phyloP scores from a whole-genome alignment of 1,140 invertebrate species.

The Pararge aegeria region DNA sequence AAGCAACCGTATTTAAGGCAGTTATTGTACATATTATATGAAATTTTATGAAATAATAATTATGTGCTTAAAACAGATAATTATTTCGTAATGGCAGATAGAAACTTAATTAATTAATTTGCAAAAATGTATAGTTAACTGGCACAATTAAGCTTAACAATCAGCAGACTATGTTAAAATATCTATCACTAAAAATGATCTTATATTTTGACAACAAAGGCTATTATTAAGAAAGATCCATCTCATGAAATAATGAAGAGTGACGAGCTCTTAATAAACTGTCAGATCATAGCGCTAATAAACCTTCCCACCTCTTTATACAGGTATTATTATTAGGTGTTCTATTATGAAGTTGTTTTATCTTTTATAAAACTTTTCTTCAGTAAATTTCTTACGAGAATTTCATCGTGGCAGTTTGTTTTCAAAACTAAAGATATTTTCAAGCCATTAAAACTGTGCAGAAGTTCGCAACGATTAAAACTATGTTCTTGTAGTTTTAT shows the following conservation, averaged over 20 bases:
- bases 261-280: conserved; percentile 11
- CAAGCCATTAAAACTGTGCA: conserved; percentile 12
- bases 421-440: conserved; percentile 10
- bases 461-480: conserved; percentile 14
- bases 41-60: too few relatives aligned
- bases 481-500: conserved; percentile 11
- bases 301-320: conserved; percentile 8
- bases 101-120: too few relatives aligned
- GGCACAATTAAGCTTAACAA: neutral
- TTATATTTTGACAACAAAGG: conserved; percentile 1
- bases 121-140: too few relatives aligned
- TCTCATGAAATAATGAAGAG: conserved; percentile 9
- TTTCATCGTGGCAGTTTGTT: conserved; percentile 6
- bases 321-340: conserved; percentile 7
- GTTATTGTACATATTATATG: too few relatives aligned
- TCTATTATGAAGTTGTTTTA: neutral
- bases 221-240: conserved; percentile 9
- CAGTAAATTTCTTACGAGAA: neutral
- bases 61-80: too few relatives aligned
- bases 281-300: conserved; percentile 5
- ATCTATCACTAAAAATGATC: neutral
- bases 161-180: neutral
- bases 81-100: too few relatives aligned
- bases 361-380: neutral
- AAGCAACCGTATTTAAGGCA: too few relatives aligned